Evolutionary conservation across 2,888 invertebrate genomes (phyloP), one percentile per base, ranked within the genome.

Genomic region (Trypoxylon attenuatum): DNA sequence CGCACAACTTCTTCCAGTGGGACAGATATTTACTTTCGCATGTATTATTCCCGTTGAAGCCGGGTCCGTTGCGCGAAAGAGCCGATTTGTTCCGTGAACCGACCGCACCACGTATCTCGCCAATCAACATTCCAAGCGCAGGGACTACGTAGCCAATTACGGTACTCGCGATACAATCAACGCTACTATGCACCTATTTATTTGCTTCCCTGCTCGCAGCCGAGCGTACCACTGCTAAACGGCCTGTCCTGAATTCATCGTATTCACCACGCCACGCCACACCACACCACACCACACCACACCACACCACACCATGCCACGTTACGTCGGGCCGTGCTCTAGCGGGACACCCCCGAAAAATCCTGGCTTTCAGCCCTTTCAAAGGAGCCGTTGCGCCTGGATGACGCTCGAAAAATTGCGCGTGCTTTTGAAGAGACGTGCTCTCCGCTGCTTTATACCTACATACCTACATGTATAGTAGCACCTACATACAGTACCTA

Each of bases 61-160:
- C 50, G 54, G 15, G 50, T 25, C 15, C 22, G 43, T 10, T n/a
- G 29, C 42, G 51, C 57, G 42, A 60, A 72, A 69, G 73, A 50
- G 59, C 53, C 58, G 60, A 77, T 78, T 78, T 76, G 69, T 73
- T 60, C 63, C 59, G 66, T 63, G 70, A 55, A 65, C 63, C 56
- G 52, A 38, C 46, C 53, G 46, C n/a, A 33, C 49, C 61, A 65
- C 68, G 56, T 81, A 81, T 81, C 80, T 81, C 72, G 76, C 78
- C 79, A 81, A 83, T 83, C 83, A 81, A 82, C 82, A 82, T 83
- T 83, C 81, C 82, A 69, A 64, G 69, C 72, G 75, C 77, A 80
- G 69, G 65, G 70, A 75, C 76, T 73, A 77, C 73, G 75, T 72
- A 71, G 77, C 73, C 81, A 81, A 80, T 83, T 81, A 82, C 78